Evolutionary conservation across 2,113 vertebrate genomes (phyloP), one percentile per base, ranked within the genome.

Genomic region (Oxyura jamaicensis): DNA sequence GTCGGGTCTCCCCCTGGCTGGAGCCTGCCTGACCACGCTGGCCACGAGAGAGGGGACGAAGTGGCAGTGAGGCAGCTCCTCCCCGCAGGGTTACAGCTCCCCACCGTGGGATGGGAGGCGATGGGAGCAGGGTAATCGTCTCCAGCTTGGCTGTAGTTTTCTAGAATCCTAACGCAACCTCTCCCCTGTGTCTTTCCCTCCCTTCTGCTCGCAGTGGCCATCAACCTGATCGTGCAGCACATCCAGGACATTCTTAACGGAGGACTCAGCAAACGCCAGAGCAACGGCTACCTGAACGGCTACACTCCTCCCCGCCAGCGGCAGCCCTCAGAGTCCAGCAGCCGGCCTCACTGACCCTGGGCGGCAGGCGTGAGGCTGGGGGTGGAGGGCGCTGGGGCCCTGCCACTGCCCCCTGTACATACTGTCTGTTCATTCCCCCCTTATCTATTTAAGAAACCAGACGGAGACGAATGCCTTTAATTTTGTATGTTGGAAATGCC

Each of bases 161-260:
- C 33, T 28, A 19, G 8, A 15, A 35, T 55, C 42, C 82, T 98
- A 46, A 97, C 3, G 0, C 12, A 8, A 0, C 18, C 33, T 94
- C 65, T 92, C 86, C 56, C 50, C 44, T 0, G 0, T 90, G 36
- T 76, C 56, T 69, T 21, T 50, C n/a, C 58, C 41, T 88, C 41
- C 65, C 44, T 74, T 72, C 93, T 39, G 93, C 89, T 75, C 46
- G 19, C 98, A 99, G 99, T 99, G 97, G 99, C 99, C 94, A 99
- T 99, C 97, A 99, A 99, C 97, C 98, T 99, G 97, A 99, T 99
- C 9, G 99, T 99, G 74, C 99, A 99, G 97, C 99, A 99, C 97
- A 99, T 99, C 96, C 99, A 99, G 98, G 99, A 99, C 98, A 99
- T 99, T 97, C 98, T 99, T 56, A 99, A 98, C 0, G 99, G 99